Evolutionary conservation across 1,140 invertebrate genomes (phyloP).

Genomic region (Pseudoatta argentina): DNA sequence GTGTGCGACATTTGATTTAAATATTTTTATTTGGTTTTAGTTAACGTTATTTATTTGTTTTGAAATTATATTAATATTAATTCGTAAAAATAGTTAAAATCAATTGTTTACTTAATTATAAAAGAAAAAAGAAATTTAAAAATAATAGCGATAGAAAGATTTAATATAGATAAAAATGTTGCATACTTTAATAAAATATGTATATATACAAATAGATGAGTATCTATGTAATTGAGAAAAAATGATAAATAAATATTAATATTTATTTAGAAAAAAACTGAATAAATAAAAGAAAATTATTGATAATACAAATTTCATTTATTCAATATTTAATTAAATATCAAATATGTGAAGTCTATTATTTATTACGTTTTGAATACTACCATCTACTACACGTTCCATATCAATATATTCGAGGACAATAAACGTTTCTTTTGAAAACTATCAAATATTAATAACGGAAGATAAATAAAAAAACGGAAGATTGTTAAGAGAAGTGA

Average conservation of each 20-base stretch:
- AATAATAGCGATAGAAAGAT: too few species aligned
- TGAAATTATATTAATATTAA: neutral
- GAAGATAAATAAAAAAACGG: neutral
- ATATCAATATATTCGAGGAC: neutral
- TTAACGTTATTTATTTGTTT: neutral
- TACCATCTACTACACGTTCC: neutral
- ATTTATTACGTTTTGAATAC: neutral
- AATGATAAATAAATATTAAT: neutral
- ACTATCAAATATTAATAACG: neutral
- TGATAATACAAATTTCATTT: neutral
- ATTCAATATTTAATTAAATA: neutral
- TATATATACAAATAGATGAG: neutral
- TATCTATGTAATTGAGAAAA: neutral
- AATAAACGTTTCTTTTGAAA: conserved; percentile 27
- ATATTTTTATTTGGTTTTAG: neutral
- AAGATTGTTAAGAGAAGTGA: neutral
- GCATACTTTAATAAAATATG: neutral
- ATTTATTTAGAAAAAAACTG: neutral
- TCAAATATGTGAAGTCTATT: neutral
- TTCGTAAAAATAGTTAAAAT: neutral
- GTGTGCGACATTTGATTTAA: neutral
- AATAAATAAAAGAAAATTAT: neutral
- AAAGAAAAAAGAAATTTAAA: neutral
- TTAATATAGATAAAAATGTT: neutral
- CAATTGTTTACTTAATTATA: neutral